phyloP scores from a whole-genome alignment of 2,797 vertebrate genomes.

The Potorous gilbertii region DNA sequence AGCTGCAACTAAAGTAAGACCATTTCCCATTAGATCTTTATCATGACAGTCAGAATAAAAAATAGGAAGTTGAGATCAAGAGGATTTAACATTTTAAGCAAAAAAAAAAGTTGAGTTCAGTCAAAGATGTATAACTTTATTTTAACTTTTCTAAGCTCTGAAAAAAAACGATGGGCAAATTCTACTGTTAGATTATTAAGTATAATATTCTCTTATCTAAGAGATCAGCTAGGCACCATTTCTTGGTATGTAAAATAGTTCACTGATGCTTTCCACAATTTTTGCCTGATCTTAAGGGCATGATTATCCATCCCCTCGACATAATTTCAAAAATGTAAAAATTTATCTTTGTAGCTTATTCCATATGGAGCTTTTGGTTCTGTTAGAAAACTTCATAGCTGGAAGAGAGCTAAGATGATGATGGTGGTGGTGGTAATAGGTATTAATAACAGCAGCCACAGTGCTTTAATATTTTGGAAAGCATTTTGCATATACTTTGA shows the following conservation, averaged over 20 bases:
- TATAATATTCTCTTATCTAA: neutral
- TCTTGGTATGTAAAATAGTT: neutral
- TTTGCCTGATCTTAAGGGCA: neutral
- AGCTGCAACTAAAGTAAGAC: slow-evolving; percentile 83
- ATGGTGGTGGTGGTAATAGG: neutral
- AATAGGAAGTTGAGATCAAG: slow-evolving; percentile 11
- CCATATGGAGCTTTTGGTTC: neutral
- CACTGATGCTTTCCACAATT: slow-evolving; percentile 6
- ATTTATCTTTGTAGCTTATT: neutral
- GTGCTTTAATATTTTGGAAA: neutral
- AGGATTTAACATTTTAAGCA: slow-evolving; percentile 16
- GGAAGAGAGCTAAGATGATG: neutral
- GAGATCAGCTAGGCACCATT: neutral
- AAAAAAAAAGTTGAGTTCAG: neutral
- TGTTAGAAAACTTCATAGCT: neutral
- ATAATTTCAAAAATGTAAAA: neutral
- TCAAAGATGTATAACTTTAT: neutral
- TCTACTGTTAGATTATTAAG: slow-evolving; percentile 69
- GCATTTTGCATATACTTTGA: neutral
- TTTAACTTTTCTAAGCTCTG: slow-evolving; percentile 42
- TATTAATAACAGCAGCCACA: neutral
- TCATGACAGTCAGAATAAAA: slow-evolving; percentile 39
- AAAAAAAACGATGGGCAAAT: slow-evolving; percentile 63
- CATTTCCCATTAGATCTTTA: slow-evolving; percentile 42
- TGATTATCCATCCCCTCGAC: neutral